Conservation (phyloP, 2,113 vertebrate genomes). For the Orientallactaga bullata region DNA sequence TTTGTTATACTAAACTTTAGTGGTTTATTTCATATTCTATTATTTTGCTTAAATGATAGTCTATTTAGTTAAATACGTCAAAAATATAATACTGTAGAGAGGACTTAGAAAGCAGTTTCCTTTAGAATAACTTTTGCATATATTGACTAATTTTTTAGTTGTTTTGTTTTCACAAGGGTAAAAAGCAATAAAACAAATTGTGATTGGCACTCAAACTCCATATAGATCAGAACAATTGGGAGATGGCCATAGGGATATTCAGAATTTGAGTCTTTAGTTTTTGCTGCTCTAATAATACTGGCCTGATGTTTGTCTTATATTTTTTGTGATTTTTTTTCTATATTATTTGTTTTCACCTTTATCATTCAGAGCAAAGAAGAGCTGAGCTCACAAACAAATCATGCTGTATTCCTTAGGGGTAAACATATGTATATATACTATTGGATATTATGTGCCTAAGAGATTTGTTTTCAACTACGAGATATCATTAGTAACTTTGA, state of each 20-base stretch:
- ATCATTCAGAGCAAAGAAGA: not conserved
- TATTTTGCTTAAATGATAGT: too few species aligned
- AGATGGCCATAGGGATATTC: not conserved
- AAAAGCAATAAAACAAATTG: not conserved
- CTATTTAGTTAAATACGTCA: too few species aligned
- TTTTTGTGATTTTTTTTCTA: not conserved
- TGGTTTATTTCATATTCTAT: too few species aligned
- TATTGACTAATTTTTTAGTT: constrained; percentile 21
- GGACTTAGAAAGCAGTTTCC: not conserved
- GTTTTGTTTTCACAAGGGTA: not conserved
- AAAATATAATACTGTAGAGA: constrained; percentile 17
- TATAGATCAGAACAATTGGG: not conserved
- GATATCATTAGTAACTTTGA: not conserved
- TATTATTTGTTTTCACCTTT: not conserved
- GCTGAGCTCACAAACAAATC: not conserved
- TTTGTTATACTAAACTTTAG: too few species aligned
- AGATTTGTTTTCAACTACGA: not conserved
- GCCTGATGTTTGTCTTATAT: rapidly evolving
- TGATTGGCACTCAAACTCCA: not conserved
- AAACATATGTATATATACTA: not conserved
- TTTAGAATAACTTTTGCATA: constrained; percentile 8
- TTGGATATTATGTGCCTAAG: not conserved
- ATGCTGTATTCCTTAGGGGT: not conserved
- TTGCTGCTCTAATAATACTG: not conserved
- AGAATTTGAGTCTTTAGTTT: not conserved